Percentiles rank a stretch among this genome's conserved stretches.
phyloP scores from a whole-genome alignment of 2,113 vertebrate species.

The Cyanoderma ruficeps region DNA sequence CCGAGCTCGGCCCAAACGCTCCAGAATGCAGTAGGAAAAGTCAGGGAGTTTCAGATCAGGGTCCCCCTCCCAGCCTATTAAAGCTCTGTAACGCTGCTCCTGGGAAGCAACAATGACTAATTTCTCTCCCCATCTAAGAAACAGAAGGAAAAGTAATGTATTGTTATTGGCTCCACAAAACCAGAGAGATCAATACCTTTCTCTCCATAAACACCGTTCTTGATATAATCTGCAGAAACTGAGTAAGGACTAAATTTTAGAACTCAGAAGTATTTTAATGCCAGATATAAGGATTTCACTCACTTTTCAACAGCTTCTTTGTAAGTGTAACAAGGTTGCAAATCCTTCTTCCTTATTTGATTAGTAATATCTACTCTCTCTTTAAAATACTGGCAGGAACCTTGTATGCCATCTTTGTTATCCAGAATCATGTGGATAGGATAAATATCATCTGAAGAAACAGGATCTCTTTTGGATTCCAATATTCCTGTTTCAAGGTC shows the following conservation, averaged over 20 bases:
- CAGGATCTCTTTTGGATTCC: slow-evolving; percentile 63
- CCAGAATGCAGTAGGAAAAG: slow-evolving; percentile 92
- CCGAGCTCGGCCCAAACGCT: slow-evolving; percentile 88
- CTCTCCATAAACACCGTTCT: not conserved
- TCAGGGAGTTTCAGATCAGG: slow-evolving; percentile 88
- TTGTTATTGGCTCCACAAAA: not conserved
- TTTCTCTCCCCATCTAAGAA: slow-evolving; percentile 85
- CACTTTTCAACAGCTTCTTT: slow-evolving; percentile 82
- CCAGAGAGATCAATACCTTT: not conserved
- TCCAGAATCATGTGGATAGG: slow-evolving; percentile 84
- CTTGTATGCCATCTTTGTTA: slow-evolving; percentile 86
- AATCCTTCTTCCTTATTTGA: slow-evolving; percentile 75
- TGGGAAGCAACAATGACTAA: slow-evolving; percentile 90
- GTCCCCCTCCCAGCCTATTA: slow-evolving; percentile 87
- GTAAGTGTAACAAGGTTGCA: slow-evolving; percentile 71
- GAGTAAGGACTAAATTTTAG: not conserved
- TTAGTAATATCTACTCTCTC: slow-evolving; percentile 82
- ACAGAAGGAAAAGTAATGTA: not conserved
- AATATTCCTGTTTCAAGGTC: slow-evolving; percentile 85
- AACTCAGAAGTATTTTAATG: not conserved
- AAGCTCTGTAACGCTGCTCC: slow-evolving; percentile 78
- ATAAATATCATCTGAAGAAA: slow-evolving; percentile 80
- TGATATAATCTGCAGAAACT: not conserved
- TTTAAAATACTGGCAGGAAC: slow-evolving; percentile 86
- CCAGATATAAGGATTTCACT: not conserved